Base-by-base conservation (phyloP, 2,113 vertebrate genomes). In the Maccullochella peelii region DNA sequence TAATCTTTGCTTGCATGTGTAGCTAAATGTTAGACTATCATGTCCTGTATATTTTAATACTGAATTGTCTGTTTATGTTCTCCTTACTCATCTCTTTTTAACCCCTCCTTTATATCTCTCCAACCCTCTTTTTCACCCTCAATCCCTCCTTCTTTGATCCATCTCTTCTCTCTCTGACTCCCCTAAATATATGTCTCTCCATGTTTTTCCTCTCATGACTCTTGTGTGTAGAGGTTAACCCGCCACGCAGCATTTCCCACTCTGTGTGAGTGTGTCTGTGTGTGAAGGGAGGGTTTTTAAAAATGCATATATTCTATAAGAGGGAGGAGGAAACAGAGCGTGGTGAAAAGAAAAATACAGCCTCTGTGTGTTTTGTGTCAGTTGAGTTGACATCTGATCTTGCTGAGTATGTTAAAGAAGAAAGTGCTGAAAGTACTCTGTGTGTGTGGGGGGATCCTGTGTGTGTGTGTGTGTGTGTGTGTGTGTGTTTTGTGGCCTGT, bases 291-390 rank as follows among this genome's bases (percentile, higher is more conserved):
- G 42, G 80, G 78, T 57, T 91, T 90, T 93, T 68, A 88, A 90
- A 93, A 94, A 94, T 93, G 89, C 87, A 93, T 91, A 91, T 91
- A 90, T 93, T 93, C 91, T 89, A 89, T 93, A 92, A 80, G 88
- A 80, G 80, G 89, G 79, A 89, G 86, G 82, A 90, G 87, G 91
- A 92, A 90, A 87, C 90, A 85, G 90, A 93, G 88, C 86, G 65
- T 88, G 83, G 80, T 89, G 88, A 90, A 88, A 89, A 88, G 85
- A 92, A 91, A 93, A 93, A 92, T 87, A 90, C 85, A 90, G 86
- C 79, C 85, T 79, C 70, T 87, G 78, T 88, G 80, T 88, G 87
- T 83, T 86, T 85, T 80, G 84, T 88, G 90, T 92, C 89, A 92
- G 89, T 88, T 61, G 84, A 87, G 86, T 66, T 93, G 93, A 90